Evolutionary conservation across 2,888 invertebrate species (phyloP).

Genomic region (Clivina fossor): DNA sequence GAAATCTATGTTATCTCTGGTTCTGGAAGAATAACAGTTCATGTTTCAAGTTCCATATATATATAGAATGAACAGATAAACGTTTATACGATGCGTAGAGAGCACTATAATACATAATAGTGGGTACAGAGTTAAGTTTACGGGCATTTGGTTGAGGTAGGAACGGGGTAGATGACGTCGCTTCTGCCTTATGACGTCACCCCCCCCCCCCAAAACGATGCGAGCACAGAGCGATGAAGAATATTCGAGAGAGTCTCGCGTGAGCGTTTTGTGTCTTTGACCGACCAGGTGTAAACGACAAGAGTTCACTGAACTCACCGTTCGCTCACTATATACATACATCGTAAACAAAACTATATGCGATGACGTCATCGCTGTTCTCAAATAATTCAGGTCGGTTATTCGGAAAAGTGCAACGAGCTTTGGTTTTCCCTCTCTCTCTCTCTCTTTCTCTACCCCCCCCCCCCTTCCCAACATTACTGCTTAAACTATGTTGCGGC

Average conservation of each 20-base stretch:
- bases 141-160: conserved; percentile 5
- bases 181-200: conserved; percentile 23
- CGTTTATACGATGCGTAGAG: no score
- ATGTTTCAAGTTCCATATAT: no score
- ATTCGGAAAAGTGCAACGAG: conserved; percentile 28
- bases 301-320: conserved; percentile 25
- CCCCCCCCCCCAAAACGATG: background rate
- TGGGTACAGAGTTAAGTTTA: conserved; percentile 11
- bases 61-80: no score
- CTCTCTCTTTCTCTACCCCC: background rate
- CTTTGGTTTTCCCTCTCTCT: background rate
- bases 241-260: conserved; percentile 21
- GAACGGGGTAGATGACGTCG: conserved; percentile 12
- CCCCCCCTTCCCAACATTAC: background rate
- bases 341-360: conserved; percentile 34
- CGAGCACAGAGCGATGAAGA: no score
- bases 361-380: conserved; percentile 28
- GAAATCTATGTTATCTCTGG: no score
- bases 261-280: conserved; percentile 22
- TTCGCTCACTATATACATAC: no score
- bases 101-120: no score
- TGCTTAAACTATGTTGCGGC: conserved; percentile 1
- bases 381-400: conserved; percentile 32
- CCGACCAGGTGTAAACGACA: conserved; percentile 18
- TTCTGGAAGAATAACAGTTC: no score